A percentile compares a stretch with the other conserved stretches of the same genome.
These are phyloP conservation scores for Sardina pilchardus DNA, from an alignment of 2,113 vertebrate genomes.

Conservation along the genomic window DNA sequence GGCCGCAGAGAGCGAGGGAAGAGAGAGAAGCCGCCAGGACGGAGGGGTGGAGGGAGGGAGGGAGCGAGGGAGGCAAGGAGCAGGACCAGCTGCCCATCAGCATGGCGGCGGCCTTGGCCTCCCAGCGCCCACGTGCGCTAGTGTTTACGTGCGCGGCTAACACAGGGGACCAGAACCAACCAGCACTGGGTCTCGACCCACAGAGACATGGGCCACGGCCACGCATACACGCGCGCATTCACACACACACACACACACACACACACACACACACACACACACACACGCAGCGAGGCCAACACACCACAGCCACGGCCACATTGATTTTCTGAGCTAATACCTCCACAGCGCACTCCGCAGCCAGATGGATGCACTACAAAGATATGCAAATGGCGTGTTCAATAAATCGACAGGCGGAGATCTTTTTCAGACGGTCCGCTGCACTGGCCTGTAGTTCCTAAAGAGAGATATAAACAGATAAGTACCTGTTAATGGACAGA, in stretches of 20 bases:
- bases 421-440: slow-evolving; percentile 73
- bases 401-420: slow-evolving; percentile 74
- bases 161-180: background rate
- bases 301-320: slow-evolving; percentile 67
- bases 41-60: slow-evolving; percentile 35
- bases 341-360: slow-evolving; percentile 73
- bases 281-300: slow-evolving; percentile 17
- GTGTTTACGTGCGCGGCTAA: slow-evolving; percentile 54
- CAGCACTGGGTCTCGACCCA: slow-evolving; percentile 50
- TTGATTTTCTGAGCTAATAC: slow-evolving; percentile 78
- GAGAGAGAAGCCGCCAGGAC: slow-evolving; percentile 26
- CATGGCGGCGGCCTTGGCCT: slow-evolving; percentile 13
- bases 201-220: background rate
- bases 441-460: slow-evolving; percentile 66
- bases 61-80: background rate
- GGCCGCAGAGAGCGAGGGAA: slow-evolving; percentile 46
- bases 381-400: slow-evolving; percentile 78
- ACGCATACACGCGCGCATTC: background rate
- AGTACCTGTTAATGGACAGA: slow-evolving; percentile 74
- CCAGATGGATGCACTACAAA: slow-evolving; percentile 77
- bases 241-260: background rate
- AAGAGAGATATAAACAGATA: slow-evolving; percentile 75
- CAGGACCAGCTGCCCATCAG: background rate
- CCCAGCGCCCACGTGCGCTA: slow-evolving; percentile 50
- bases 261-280: slow-evolving; percentile 11